Conservation (phyloP, 2,113 vertebrate genomes). For the Buteo buteo region DNA sequence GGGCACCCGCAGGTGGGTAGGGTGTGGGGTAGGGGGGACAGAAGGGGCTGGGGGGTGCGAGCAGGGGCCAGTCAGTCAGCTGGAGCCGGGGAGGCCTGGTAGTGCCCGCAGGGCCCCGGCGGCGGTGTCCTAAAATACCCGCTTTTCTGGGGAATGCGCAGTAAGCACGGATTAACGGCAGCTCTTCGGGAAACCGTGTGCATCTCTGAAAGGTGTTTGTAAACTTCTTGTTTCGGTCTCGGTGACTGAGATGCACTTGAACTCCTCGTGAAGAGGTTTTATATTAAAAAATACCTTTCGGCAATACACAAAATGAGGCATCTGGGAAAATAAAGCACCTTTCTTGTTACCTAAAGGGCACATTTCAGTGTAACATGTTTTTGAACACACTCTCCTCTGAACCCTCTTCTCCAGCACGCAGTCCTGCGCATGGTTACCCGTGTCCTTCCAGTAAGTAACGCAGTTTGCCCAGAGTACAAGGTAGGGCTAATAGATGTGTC, state of each 20-base stretch:
- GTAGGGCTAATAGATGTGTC: not conserved
- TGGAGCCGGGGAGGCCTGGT: not conserved
- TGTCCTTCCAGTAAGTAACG: not conserved
- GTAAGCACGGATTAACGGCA: not conserved
- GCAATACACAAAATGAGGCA: not conserved
- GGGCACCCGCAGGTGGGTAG: accelerated
- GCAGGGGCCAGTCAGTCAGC: accelerated
- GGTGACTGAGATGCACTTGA: too few species aligned
- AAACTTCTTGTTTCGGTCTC: not conserved
- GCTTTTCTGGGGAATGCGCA: not conserved
- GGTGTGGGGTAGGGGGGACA: too few species aligned
- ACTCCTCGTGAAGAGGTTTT: not conserved
- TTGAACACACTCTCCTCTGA: not conserved
- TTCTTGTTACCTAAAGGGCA: not conserved
- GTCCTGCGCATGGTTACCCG: accelerated
- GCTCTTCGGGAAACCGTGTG: not conserved
- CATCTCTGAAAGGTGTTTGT: not conserved
- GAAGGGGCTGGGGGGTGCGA: not conserved
- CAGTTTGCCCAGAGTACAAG: not conserved
- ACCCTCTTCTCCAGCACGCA: not conserved
- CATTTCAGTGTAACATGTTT: not conserved
- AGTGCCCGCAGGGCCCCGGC: accelerated
- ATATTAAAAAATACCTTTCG: not conserved
- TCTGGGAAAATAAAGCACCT: not conserved
- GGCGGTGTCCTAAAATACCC: accelerated